Percentiles rank a stretch among this genome's conserved stretches.
Evolutionary conservation across 2,113 vertebrate species (phyloP).

Genomic region (Siniperca chuatsi): DNA sequence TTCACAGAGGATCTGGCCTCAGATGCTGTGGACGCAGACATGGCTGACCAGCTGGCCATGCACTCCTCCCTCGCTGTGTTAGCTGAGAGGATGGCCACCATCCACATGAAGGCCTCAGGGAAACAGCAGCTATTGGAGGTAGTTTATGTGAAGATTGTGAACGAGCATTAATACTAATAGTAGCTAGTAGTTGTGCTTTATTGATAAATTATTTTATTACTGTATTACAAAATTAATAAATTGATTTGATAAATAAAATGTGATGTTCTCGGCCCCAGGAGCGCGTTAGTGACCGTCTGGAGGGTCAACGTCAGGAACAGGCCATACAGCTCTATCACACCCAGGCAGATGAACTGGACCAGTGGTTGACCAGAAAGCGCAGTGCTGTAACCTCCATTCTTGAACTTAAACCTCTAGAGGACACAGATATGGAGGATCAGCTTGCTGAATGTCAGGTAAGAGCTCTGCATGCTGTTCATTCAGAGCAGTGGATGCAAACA

Average conservation of each 20-base stretch:
- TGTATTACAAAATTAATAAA: neutral
- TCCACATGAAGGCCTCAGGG: slow-evolving; percentile 95
- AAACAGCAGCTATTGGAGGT: slow-evolving; percentile 95
- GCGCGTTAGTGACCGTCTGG: slow-evolving; percentile 90
- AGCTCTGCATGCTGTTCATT: slow-evolving; percentile 52
- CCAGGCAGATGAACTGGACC: slow-evolving; percentile 91
- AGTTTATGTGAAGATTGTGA: slow-evolving; percentile 1
- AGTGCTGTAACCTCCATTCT: slow-evolving; percentile 83
- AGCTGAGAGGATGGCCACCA: slow-evolving; percentile 95
- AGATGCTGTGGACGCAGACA: slow-evolving; percentile 87
- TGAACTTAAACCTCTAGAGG: slow-evolving; percentile 77
- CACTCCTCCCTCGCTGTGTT: slow-evolving; percentile 94
- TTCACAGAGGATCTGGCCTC: slow-evolving; percentile 88
- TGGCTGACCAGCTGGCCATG: slow-evolving; percentile 91
- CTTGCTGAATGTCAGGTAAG: slow-evolving; percentile 93
- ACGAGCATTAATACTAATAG: neutral
- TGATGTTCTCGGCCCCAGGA: slow-evolving; percentile 83
- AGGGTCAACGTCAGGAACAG: slow-evolving; percentile 92
- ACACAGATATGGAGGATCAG: slow-evolving; percentile 92
- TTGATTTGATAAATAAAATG: neutral
- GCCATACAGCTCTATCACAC: slow-evolving; percentile 88
- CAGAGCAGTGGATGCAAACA: neutral
- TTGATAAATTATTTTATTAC: neutral
- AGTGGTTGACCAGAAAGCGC: slow-evolving; percentile 88
- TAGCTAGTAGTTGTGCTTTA: neutral